A percentile compares a stretch with the other conserved stretches of the same genome.
Evolutionary conservation across 2,113 vertebrate species (phyloP).

Genomic region (Anseranas semipalmata): DNA sequence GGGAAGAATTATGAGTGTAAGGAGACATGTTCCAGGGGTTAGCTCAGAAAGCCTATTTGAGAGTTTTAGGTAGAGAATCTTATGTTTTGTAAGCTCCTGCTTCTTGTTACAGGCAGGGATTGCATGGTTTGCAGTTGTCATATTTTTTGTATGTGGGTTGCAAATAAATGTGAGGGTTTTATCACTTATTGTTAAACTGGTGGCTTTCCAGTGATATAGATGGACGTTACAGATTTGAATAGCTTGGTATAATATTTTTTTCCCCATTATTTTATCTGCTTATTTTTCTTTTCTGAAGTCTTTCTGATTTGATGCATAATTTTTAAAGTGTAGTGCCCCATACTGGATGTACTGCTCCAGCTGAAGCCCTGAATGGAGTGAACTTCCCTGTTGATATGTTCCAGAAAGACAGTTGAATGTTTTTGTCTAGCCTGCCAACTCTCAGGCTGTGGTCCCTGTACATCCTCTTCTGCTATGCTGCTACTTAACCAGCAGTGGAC

Average conservation of each 20-base stretch:
- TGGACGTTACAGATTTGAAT: not conserved
- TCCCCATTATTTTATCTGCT: not conserved
- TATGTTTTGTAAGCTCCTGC: not conserved
- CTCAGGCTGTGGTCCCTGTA: not conserved
- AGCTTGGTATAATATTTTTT: not conserved
- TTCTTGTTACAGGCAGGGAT: not conserved
- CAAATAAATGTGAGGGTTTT: not conserved
- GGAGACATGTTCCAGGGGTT: constrained; percentile 10
- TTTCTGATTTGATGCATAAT: not conserved
- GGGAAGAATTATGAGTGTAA: not conserved
- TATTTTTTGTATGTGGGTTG: not conserved
- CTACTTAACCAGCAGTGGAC: not conserved
- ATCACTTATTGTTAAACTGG: not conserved
- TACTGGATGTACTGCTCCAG: not conserved
- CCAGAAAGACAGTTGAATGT: not conserved
- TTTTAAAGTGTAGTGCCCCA: not conserved
- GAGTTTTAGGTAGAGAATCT: not conserved
- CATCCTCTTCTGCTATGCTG: not conserved
- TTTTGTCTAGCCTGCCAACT: not conserved
- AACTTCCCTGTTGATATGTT: not conserved
- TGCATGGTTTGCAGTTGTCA: not conserved
- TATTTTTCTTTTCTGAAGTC: not conserved
- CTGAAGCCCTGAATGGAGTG: not conserved
- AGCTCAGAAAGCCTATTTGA: not conserved
- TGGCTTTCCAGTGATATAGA: not conserved